phyloP scores from a whole-genome alignment of 2,888 invertebrate species.

The Erynnis tages region DNA sequence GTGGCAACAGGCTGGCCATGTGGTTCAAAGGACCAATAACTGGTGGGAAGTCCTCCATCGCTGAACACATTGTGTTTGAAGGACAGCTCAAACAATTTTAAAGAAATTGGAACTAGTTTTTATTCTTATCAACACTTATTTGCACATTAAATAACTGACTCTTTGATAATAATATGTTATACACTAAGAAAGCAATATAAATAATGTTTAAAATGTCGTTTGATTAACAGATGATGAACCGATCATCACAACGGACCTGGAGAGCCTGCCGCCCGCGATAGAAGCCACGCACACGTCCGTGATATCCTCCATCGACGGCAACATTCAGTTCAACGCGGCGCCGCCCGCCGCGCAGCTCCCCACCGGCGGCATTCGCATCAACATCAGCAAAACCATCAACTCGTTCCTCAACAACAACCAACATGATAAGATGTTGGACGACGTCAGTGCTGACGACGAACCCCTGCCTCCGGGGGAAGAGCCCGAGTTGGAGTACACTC shows the following conservation, averaged over 20 bases:
- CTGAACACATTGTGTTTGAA: no score
- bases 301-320: slow-evolving; percentile 88
- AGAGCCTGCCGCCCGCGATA: slow-evolving; percentile 46
- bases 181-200: no score
- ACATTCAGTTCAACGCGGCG: slow-evolving; percentile 84
- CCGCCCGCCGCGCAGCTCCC: slow-evolving; percentile 59
- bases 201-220: no score
- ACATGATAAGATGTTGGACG: slow-evolving; percentile 53
- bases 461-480: slow-evolving; percentile 83
- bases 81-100: no score
- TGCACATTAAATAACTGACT: no score
- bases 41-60: no score
- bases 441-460: slow-evolving; percentile 68
- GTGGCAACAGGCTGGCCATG: no score
- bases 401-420: slow-evolving; percentile 43
- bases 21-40: no score
- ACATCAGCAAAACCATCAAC: slow-evolving; percentile 87
- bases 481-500: slow-evolving; percentile 70
- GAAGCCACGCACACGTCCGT: slow-evolving; percentile 81
- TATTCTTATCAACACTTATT: no score
- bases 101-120: no score
- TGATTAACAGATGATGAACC: slow-evolving; percentile 69
- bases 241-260: slow-evolving; percentile 75
- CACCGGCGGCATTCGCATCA: slow-evolving; percentile 88
- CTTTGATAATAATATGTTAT: no score